Evolutionary conservation across 2,797 vertebrate genomes (phyloP).

Genomic region (Chaunax sp.): DNA sequence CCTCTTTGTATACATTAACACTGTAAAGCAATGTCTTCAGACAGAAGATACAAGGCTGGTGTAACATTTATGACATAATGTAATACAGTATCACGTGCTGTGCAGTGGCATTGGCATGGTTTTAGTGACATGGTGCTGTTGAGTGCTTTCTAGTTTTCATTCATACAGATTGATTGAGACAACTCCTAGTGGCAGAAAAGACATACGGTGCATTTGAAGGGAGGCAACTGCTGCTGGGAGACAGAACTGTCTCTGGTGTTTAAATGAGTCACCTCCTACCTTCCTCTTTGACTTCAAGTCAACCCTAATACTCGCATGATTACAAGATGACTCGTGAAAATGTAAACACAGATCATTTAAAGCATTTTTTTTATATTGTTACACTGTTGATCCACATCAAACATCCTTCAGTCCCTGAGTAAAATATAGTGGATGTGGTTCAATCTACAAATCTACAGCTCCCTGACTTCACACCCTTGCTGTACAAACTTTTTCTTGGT

Average conservation of each 20-base stretch:
- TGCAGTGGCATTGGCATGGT: too few species aligned
- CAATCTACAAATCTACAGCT: neutral
- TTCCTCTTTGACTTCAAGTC: neutral
- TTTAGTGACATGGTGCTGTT: too few species aligned
- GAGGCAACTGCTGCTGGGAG: neutral
- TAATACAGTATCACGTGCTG: too few species aligned
- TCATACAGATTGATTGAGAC: too few species aligned
- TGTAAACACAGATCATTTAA: neutral
- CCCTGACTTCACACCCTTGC: neutral
- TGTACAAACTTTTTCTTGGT: neutral
- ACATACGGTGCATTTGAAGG: neutral
- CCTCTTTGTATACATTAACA: neutral
- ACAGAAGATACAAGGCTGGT: neutral
- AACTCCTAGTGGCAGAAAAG: too few species aligned
- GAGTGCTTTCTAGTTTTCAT: too few species aligned
- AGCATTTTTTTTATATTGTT: neutral
- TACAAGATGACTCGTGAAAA: too few species aligned
- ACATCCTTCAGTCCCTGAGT: constrained; percentile 51
- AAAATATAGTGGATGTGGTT: neutral
- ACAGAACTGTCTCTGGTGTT: neutral
- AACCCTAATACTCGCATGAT: too few species aligned
- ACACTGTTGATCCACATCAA: neutral
- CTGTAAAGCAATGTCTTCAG: neutral
- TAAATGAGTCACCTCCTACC: neutral
- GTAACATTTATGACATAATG: neutral